Evolutionary conservation across 1,140 invertebrate species (phyloP), one percentile per base, ranked within the genome.

Genomic region (Panulirus ornatus): DNA sequence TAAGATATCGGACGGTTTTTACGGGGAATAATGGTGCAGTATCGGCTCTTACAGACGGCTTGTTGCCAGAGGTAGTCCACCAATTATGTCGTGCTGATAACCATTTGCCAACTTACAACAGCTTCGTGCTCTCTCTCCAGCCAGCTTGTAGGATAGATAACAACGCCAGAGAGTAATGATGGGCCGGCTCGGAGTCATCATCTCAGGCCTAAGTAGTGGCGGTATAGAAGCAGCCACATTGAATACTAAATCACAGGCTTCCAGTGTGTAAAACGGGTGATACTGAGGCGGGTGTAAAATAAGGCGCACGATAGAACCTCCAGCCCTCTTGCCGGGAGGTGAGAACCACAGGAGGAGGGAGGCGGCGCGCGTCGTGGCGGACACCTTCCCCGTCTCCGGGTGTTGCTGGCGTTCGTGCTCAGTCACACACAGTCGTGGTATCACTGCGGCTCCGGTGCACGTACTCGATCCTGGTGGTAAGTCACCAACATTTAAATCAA

Each of bases 51-150:
- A 84, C 81, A 84, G 70, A 14, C 47, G 81, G 38, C 58, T 70
- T 40, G 40, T 30, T 30, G 16, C 27, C 16, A 63, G 34, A 44
- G 38, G 47, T 84, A 66, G 47, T 84, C 81, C 14, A 27, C 36
- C 38, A 84, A 84, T 84, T 84, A 84, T 84, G 81, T 84, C 47
- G 40, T 84, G 81, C 42, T 84, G 81, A 63, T 84, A 84, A 84
- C 70, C 27, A 84, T 70, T 84, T 47, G 81, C 81, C 34, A 63
- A 70, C 40, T 54, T 71, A 22, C 63, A 84, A 54, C 81, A 70
- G 81, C 34, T 22, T 36, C 36, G 34, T 44, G 38, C 42, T 66
- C n/a, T n/a, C n/a, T n/a, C n/a, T n/a, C n/a, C n/a, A n/a, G n/a
- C n/a, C n/a, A n/a, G n/a, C n/a, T n/a, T n/a, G n/a, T n/a, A n/a